Conservation (phyloP, 1,140 invertebrate genomes). For the Cotesia typhae region DNA sequence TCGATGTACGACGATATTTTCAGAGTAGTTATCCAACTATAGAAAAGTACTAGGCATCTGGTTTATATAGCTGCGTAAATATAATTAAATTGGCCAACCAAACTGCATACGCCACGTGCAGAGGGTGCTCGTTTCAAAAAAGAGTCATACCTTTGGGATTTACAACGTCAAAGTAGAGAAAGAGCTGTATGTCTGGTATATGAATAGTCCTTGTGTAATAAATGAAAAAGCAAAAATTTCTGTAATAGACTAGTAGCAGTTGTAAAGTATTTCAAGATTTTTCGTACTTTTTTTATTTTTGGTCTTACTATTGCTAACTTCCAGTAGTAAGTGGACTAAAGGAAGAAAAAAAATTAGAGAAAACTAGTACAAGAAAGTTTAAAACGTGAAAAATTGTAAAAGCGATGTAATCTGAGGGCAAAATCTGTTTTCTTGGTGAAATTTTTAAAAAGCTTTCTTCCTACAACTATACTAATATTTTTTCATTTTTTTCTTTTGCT, state of each 20-base stretch:
- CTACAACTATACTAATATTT: not conserved
- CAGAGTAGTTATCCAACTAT: not conserved
- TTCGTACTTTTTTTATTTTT: constrained; percentile 6
- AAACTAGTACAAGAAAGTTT: constrained; percentile 1
- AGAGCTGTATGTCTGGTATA: too few species aligned
- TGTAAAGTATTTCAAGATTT: not conserved
- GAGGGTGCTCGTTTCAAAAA: constrained; percentile 21
- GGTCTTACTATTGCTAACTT: constrained; percentile 6
- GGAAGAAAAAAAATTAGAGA: constrained; percentile 24
- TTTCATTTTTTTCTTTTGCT: constrained; percentile 10
- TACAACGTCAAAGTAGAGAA: not conserved
- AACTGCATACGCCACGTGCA: constrained; percentile 41
- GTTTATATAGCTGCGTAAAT: constrained; percentile 40
- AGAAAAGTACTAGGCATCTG: constrained; percentile 17
- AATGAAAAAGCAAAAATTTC: not conserved
- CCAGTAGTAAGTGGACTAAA: constrained; percentile 1
- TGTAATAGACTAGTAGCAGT: not conserved
- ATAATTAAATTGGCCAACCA: constrained; percentile 52
- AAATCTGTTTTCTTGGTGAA: constrained; percentile 48
- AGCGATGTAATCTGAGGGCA: constrained; percentile 32
- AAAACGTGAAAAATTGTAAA: too few species aligned
- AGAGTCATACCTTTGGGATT: constrained; percentile 6
- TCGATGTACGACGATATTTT: constrained; percentile 6
- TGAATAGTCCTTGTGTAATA: too few species aligned
- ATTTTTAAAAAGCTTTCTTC: constrained; percentile 47